These are phyloP conservation scores for Brevimyrus niger DNA, from an alignment of 2,113 vertebrate species.

Conservation along the genomic window DNA sequence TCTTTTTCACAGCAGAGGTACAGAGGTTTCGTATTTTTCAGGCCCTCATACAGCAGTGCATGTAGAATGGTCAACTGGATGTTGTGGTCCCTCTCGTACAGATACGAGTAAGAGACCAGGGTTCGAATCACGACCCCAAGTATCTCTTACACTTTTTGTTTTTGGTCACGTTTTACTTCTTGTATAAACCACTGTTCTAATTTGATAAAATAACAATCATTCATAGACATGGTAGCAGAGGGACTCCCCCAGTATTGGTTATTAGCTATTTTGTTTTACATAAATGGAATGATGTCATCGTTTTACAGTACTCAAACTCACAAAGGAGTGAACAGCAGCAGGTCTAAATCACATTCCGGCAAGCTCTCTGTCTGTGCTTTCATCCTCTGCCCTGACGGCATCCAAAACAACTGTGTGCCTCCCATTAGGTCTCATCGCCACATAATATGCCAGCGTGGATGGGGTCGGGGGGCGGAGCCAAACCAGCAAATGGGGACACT, in stretches of 20 bases:
- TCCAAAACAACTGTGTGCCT: not conserved
- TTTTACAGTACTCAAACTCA: not conserved
- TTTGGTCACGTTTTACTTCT: not conserved
- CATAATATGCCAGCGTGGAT: not conserved
- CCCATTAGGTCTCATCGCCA: not conserved
- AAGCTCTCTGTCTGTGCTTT: not conserved
- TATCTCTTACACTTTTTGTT: not conserved
- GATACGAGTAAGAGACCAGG: too few relatives aligned
- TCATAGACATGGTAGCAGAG: too few relatives aligned
- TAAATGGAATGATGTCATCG: not conserved
- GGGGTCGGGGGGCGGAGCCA: constrained; percentile 43
- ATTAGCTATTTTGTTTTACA: not conserved
- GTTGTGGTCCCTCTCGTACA: too few relatives aligned
- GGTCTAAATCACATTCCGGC: not conserved
- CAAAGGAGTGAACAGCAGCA: not conserved
- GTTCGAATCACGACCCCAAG: not conserved
- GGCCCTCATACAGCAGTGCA: too few relatives aligned
- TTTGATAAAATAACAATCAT: not conserved
- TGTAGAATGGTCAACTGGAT: too few relatives aligned
- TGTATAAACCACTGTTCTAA: not conserved
- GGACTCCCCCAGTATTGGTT: too few relatives aligned
- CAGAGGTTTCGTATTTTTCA: not conserved
- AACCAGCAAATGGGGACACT: constrained; percentile 26
- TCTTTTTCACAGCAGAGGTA: not conserved
- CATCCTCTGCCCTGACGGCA: not conserved